Evolutionary conservation across 2,888 invertebrate genomes (phyloP), one percentile per base, ranked within the genome.

Genomic region (Erpobdella octoculata): DNA sequence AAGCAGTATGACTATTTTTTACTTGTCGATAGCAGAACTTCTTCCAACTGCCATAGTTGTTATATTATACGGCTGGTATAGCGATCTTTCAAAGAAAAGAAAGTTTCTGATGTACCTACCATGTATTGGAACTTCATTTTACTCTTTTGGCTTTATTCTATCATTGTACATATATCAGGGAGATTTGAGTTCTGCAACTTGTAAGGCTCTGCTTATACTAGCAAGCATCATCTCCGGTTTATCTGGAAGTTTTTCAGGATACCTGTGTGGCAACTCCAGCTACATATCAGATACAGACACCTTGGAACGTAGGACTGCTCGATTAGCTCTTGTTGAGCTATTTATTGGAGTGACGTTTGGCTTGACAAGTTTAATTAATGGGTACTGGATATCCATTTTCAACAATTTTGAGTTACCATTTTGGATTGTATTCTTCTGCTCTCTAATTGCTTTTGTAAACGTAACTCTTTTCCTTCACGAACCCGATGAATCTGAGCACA

Each of bases 31-130:
- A 12, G 81, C 82, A 0, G 81, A 81, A 74, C 79, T 81, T 15
- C 75, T 81, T 1, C 83, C 82, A 31, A 79, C 74, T 1, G 72
- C 73, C 18, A 37, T 74, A n/a, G 64, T 74, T 21, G 81, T 82
- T 1, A 77, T 82, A 21, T 78, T 82, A 53, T 76, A 81, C 3
- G 82, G 82, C n/a, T 80, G 79, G 46, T 76, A 80, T 61, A 81
- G 81, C 77, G 82, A 82, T 69, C 74, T 79, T 59, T 81, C 79
- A 15, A 80, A 80, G 0, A 74, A 79, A 36, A 76, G 81, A 36
- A 80, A 78, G 71, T 80, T 82, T 62, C 76, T 82, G 67, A 75
- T 82, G 71, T 81, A 81, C 80, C 71, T 82, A 62, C 82, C 82
- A 6, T 78, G 80, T 6, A 73, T 81, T 0, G 82, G 82, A 35